Conservation (phyloP, 2,113 vertebrate genomes). For the Candoia aspera region DNA sequence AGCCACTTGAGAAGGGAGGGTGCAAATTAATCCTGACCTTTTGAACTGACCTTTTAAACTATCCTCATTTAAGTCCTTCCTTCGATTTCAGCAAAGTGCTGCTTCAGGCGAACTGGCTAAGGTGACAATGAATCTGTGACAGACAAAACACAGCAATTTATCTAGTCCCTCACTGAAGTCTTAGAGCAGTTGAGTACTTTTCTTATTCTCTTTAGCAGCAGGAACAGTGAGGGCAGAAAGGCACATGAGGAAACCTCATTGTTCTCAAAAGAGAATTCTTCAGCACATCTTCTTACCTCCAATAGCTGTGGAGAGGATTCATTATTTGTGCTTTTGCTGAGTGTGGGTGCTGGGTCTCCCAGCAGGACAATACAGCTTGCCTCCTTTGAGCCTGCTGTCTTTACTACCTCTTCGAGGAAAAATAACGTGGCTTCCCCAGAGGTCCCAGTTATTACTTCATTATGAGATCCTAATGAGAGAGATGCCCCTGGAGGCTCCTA, state of each 20-base stretch:
- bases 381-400: slow-evolving; percentile 23
- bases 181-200: not conserved
- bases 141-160: not conserved
- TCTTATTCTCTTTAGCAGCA: not conserved
- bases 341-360: not conserved
- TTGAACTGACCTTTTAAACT: not conserved
- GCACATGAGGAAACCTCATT: not conserved
- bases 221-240: not conserved
- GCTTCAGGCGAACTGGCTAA: not conserved
- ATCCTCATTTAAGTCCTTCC: not conserved
- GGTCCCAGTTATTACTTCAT: slow-evolving; percentile 46
- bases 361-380: not conserved
- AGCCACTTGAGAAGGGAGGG: not conserved
- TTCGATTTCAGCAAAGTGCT: not conserved
- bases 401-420: slow-evolving; percentile 20
- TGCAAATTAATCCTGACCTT: not conserved
- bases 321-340: not conserved
- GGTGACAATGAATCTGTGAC: no score
- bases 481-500: slow-evolving; percentile 34
- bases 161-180: not conserved
- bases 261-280: not conserved
- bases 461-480: slow-evolving; percentile 43
- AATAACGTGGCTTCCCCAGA: slow-evolving; percentile 32
- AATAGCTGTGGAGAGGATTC: slow-evolving; percentile 9
- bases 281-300: accelerated